Base-by-base conservation (phyloP, 2,797 vertebrate genomes). In the Acestrorhynchus altus region DNA sequence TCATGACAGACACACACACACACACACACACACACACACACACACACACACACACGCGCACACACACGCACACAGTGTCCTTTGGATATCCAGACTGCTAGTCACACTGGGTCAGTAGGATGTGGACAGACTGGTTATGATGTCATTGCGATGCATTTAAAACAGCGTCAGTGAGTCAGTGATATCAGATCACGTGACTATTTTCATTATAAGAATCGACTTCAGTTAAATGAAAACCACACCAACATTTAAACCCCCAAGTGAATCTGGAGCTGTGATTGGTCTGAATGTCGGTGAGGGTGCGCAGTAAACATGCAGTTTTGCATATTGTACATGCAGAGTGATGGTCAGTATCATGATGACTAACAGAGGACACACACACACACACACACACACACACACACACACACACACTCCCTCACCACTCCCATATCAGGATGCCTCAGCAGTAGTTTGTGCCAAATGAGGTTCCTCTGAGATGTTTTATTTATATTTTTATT, bases 1-100 rank as follows among this genome's bases (percentile, higher is more conserved):
- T 93, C 91, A 20, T 93, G 91, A 74, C 71, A 54, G 56, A 15
- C 47, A 26, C 75, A 52, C 46, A 11, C 66, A 16, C 10, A 10
- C 28, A 35, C 13, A 24, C 52, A 11, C 40, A 15, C 51, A 35
- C 68, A 47, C 76, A 26, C 40, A 24, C 26, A 57, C 60, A 22
- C 63, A 56, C n/a, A 40, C 35, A 15, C 69, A 44, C 31, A 35
- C 31, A 35, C 31, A 35, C 31, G 6, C 31, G 6, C 31, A 35
- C 31, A 35, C 31, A 35, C 2, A 35, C 31, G 2, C 6, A 9
- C 20, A 42, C 8, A 42, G 44, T 51, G 4, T 20, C n/a, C 11
- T 15, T 22, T 7, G 28, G 10, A 40, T 12, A 28, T n/a, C 16
- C 5, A 49, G 4, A 6, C 24, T 35, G n/a, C n/a, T n/a, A n/a